Conservation (phyloP, 2,797 vertebrate genomes). For the Gobionotothen gibberifrons region DNA sequence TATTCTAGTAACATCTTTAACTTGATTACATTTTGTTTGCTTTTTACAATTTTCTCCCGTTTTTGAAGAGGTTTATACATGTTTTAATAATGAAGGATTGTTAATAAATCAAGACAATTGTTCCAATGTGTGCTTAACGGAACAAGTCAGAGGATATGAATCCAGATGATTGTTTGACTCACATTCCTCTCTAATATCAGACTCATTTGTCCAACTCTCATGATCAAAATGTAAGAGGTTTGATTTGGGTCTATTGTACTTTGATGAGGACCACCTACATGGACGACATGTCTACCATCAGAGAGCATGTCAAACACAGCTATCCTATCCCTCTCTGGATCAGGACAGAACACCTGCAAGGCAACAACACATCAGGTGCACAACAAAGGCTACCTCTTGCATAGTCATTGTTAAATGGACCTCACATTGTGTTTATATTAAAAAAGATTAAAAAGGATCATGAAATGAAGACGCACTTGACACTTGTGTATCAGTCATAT, state of each 20-base stretch:
- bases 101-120: conserved; percentile 31
- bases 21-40: conserved; percentile 1
- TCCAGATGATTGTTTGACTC: conserved; percentile 25
- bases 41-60: background rate
- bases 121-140: background rate
- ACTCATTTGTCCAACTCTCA: background rate
- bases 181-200: background rate
- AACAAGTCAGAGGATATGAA: conserved; percentile 15
- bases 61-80: conserved; percentile 11
- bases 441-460: background rate
- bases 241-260: conserved; percentile 14
- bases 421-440: background rate
- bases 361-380: conserved; percentile 24
- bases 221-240: background rate
- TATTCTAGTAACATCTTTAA: conserved; percentile 36
- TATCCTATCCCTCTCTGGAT: conserved; percentile 33
- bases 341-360: conserved; percentile 37
- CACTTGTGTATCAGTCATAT: background rate
- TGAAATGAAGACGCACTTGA: background rate
- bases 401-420: background rate
- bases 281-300: background rate
- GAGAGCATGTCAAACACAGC: conserved; percentile 62
- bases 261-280: conserved; percentile 29
- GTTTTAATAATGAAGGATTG: conserved; percentile 3
- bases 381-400: background rate